These are phyloP conservation scores for Drosophila kohkoa DNA, from an alignment of 1,140 invertebrate species.

Conservation along the genomic window DNA sequence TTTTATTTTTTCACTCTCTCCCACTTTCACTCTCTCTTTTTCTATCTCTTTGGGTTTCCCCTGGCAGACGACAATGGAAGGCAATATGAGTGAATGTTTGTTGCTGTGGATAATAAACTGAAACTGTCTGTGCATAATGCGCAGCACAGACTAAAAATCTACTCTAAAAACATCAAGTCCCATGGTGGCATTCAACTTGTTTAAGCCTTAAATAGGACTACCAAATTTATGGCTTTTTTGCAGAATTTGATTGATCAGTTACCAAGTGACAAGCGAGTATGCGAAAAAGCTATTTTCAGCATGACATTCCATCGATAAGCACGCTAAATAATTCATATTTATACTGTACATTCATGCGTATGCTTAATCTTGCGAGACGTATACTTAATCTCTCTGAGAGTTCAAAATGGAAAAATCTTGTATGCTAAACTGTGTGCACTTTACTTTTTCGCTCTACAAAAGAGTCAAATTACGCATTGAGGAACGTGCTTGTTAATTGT, in stretches of 20 bases:
- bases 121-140: constrained; percentile 38
- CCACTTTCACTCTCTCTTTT: background rate
- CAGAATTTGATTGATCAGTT: constrained; percentile 36
- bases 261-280: constrained; percentile 11
- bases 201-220: background rate
- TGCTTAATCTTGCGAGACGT: background rate
- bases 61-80: constrained; percentile 37
- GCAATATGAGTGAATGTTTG: background rate
- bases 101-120: constrained; percentile 20
- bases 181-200: constrained; percentile 8
- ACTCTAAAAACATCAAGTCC: background rate
- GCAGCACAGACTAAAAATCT: constrained; percentile 8
- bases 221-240: constrained; percentile 23
- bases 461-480: background rate
- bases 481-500: background rate
- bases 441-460: background rate
- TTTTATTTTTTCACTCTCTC: constrained; percentile 24
- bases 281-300: constrained; percentile 19
- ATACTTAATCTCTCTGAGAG: constrained; percentile 1
- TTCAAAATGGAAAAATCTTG: constrained; percentile 32
- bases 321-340: constrained; percentile 1
- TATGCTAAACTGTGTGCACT: background rate
- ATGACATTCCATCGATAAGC: background rate
- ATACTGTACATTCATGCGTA: constrained; percentile 1
- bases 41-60: background rate